Evolutionary conservation across 30 jellyfish, hydroid and myxozoan species (phyloP).

Genomic region (Chrysaora quinquecirrha): DNA sequence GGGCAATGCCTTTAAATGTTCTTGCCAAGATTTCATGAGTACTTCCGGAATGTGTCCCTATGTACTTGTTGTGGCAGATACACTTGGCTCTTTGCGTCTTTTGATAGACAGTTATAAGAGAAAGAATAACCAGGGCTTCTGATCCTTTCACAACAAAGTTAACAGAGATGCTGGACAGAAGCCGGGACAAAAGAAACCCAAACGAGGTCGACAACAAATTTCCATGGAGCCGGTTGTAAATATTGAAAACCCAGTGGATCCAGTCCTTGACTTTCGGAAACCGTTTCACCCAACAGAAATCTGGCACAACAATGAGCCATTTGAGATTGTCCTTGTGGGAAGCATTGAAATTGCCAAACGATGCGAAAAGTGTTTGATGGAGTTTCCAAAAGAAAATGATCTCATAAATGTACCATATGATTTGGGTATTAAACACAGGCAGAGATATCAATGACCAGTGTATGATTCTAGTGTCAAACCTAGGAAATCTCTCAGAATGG

Average conservation of each 20-base stretch:
- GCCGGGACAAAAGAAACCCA: slow-evolving; percentile 15
- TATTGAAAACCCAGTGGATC: slow-evolving; percentile 14
- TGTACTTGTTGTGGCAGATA: slow-evolving; percentile 30
- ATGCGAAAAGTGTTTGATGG: slow-evolving; percentile 19
- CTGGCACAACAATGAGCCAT: slow-evolving; percentile 38
- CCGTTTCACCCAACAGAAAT: slow-evolving; percentile 27
- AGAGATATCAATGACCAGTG: slow-evolving; percentile 28
- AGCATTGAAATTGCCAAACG: slow-evolving; percentile 5
- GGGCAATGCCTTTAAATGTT: slow-evolving; percentile 5
- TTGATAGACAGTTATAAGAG: slow-evolving; percentile 1
- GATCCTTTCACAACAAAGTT: slow-evolving; percentile 13
- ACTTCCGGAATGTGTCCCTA: slow-evolving; percentile 33
- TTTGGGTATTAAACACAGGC: slow-evolving; percentile 27
- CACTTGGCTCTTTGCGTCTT: slow-evolving; percentile 14
- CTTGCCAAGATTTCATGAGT: slow-evolving; percentile 18
- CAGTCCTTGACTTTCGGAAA: slow-evolving; percentile 17
- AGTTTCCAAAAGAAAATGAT: slow-evolving; percentile 25
- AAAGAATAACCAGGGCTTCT: slow-evolving; percentile 25
- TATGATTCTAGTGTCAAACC: slow-evolving; percentile 18
- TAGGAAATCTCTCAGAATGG: slow-evolving; percentile 18
- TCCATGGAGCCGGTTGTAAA: slow-evolving; percentile 11
- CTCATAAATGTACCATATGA: slow-evolving; percentile 18
- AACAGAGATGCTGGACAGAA: slow-evolving; percentile 19
- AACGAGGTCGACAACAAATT: slow-evolving; percentile 12
- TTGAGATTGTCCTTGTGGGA: slow-evolving; percentile 18